These are phyloP conservation scores for Orthosia cruda DNA, from an alignment of 2,888 invertebrate species.

Conservation along the genomic window DNA sequence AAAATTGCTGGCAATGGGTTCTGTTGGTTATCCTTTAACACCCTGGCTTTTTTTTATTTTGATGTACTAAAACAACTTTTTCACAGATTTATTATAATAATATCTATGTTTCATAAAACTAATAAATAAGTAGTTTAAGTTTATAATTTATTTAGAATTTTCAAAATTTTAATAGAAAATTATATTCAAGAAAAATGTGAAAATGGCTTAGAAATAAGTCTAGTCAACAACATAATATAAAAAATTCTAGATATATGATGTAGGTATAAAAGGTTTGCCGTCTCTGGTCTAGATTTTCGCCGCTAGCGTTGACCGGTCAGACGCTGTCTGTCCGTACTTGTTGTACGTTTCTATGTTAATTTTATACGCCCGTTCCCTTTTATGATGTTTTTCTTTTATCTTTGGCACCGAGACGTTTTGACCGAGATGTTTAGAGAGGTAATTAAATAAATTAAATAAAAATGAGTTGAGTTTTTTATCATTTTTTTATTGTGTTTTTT, in stretches of 20 bases:
- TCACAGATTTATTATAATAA: too few relatives aligned
- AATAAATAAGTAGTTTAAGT: too few relatives aligned
- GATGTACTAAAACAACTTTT: too few relatives aligned
- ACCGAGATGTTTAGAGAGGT: slow-evolving; percentile 64
- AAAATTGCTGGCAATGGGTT: too few relatives aligned
- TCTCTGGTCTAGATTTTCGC: slow-evolving; percentile 17
- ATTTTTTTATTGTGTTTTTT: slow-evolving; percentile 49
- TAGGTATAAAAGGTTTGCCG: background rate
- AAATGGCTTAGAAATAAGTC: background rate
- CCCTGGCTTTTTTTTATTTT: too few relatives aligned
- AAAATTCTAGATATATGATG: background rate
- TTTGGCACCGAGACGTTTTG: slow-evolving; percentile 55
- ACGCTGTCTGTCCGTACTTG: slow-evolving; percentile 31
- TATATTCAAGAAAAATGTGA: background rate
- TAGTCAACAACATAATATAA: background rate
- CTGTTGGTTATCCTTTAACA: too few relatives aligned
- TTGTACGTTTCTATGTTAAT: slow-evolving; percentile 57
- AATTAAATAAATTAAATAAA: slow-evolving; percentile 66
- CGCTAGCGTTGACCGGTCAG: slow-evolving; percentile 19
- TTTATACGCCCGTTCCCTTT: slow-evolving; percentile 55
- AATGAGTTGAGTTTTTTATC: slow-evolving; percentile 59
- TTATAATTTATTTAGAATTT: too few relatives aligned
- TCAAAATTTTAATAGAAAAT: too few relatives aligned
- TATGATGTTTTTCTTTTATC: slow-evolving; percentile 60
- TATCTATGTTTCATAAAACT: too few relatives aligned